phyloP scores from a whole-genome alignment of 2,888 invertebrate genomes.

The Drosophila neutralis region DNA sequence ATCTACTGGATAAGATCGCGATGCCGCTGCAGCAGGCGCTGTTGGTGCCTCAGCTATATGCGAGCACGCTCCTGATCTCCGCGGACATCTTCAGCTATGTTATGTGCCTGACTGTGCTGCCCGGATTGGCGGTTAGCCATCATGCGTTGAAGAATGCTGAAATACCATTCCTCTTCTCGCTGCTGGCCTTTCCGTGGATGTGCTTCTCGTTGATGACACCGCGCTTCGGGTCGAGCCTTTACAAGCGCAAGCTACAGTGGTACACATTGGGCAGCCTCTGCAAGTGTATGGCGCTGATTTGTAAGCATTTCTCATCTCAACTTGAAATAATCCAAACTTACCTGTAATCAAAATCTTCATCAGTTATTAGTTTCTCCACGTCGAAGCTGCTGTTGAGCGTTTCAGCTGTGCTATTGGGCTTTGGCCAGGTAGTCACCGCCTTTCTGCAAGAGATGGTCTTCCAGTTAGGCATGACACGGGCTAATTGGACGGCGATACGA shows the following conservation, averaged over 20 bases:
- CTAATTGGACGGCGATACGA: constrained; percentile 83
- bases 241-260: constrained; percentile 83
- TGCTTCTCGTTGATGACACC: constrained; percentile 85
- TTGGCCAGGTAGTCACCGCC: constrained; percentile 83
- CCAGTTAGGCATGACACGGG: constrained; percentile 83
- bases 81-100: constrained; percentile 84
- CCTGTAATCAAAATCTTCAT: not conserved
- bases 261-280: constrained; percentile 83
- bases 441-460: constrained; percentile 83
- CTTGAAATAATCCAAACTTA: not conserved
- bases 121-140: constrained; percentile 82
- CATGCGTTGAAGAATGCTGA: constrained; percentile 84
- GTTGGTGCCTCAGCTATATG: constrained; percentile 82
- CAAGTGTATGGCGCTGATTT: constrained; percentile 82
- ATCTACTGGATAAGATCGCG: constrained; percentile 80
- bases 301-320: constrained; percentile 65
- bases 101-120: constrained; percentile 84
- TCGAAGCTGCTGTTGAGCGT: constrained; percentile 84
- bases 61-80: constrained; percentile 83
- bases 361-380: constrained; percentile 84
- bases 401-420: constrained; percentile 83
- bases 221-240: constrained; percentile 82
- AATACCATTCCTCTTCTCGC: constrained; percentile 84
- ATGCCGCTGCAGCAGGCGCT: constrained; percentile 82
- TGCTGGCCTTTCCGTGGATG: constrained; percentile 85